These are phyloP conservation scores for Chydorus sphaericus DNA, from an alignment of 2,888 invertebrate genomes.

Conservation along the genomic window DNA sequence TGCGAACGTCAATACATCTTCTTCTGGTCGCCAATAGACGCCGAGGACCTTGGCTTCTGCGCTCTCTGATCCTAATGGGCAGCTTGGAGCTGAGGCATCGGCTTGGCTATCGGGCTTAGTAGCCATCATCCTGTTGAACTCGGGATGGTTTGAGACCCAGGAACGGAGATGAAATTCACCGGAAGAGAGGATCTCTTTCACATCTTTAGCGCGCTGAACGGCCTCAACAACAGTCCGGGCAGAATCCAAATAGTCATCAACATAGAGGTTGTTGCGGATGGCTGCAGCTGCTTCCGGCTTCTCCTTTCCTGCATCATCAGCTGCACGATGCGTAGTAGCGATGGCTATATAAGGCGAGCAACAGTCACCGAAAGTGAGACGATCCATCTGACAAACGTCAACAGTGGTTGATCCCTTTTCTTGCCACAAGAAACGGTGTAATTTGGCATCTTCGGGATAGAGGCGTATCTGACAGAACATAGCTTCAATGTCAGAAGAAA, in stretches of 20 bases:
- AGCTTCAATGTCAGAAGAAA: conserved; percentile 16
- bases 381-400: conserved; percentile 6
- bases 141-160: not conserved
- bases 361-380: conserved; percentile 15
- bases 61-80: too few species aligned
- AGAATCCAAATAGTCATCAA: conserved; percentile 2
- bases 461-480: conserved; percentile 16
- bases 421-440: conserved; percentile 16
- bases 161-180: not conserved
- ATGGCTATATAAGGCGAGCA: conserved; percentile 17
- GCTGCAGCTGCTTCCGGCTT: conserved; percentile 7
- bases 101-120: not conserved
- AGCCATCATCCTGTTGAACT: too few species aligned
- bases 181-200: not conserved
- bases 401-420: not conserved
- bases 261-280: not conserved
- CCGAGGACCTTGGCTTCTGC: conserved; percentile 10
- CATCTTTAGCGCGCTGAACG: not conserved
- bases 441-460: conserved; percentile 3
- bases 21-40: not conserved
- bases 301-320: not conserved
- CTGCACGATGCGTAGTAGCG: conserved; percentile 12
- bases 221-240: not conserved
- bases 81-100: not conserved
- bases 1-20: not conserved